A percentile compares a stretch with the other conserved stretches of the same genome.
Evolutionary conservation across 2,888 invertebrate genomes (phyloP).

Genomic region (Lymantria monacha): DNA sequence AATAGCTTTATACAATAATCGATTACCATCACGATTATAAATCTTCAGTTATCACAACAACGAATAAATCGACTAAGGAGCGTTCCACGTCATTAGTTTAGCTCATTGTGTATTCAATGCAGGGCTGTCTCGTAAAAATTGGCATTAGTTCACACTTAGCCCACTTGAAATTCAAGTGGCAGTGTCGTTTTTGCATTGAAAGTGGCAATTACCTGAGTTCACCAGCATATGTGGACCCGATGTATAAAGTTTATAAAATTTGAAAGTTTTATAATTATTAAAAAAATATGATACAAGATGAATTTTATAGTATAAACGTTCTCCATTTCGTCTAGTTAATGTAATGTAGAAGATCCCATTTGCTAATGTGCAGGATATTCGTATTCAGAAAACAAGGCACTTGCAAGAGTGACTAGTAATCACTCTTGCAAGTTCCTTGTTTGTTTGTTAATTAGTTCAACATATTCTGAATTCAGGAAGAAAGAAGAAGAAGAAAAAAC

Average conservation of each 20-base stretch:
- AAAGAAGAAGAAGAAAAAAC: too few relatives aligned
- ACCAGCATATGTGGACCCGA: constrained; percentile 35
- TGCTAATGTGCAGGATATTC: too few relatives aligned
- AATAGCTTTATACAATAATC: constrained; percentile 6
- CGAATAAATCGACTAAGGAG: constrained; percentile 26
- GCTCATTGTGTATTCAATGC: constrained; percentile 57
- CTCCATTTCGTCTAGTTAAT: too few relatives aligned
- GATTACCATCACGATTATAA: constrained; percentile 23
- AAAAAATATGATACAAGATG: too few relatives aligned
- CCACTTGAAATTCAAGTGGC: constrained; percentile 63
- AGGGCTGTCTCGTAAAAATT: constrained; percentile 65
- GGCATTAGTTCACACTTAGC: constrained; percentile 73
- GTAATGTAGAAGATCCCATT: too few relatives aligned
- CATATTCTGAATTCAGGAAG: too few relatives aligned
- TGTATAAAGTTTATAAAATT: constrained; percentile 28
- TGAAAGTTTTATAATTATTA: background rate
- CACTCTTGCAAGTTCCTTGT: too few relatives aligned
- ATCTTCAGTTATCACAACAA: constrained; percentile 17
- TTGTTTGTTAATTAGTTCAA: too few relatives aligned
- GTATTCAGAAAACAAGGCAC: too few relatives aligned
- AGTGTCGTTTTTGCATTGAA: constrained; percentile 62
- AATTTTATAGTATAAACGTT: too few relatives aligned
- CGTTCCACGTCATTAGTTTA: constrained; percentile 30
- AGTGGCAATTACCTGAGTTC: constrained; percentile 61
- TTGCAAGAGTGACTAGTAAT: too few relatives aligned